phyloP scores from a whole-genome alignment of 1,140 invertebrate genomes.

The Archegozetes longisetosus region DNA sequence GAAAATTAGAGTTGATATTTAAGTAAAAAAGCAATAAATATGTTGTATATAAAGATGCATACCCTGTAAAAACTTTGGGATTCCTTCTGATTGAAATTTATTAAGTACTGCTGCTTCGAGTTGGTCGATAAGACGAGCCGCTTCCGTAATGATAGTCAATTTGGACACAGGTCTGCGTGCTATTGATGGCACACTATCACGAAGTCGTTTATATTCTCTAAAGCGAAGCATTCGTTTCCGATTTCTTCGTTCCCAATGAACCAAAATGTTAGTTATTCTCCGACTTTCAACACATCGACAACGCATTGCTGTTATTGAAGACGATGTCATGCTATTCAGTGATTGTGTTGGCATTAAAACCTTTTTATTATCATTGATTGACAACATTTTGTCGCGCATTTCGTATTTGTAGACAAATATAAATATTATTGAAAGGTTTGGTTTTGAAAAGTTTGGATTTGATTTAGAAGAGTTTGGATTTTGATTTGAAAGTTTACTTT shows the following conservation, averaged over 20 bases:
- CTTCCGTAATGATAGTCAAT: conserved; percentile 14
- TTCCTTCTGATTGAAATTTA: neutral
- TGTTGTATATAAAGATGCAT: neutral
- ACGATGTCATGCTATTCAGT: too few species aligned
- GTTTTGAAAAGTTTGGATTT: too few species aligned
- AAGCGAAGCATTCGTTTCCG: neutral
- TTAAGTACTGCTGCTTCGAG: conserved; percentile 1
- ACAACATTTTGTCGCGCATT: too few species aligned
- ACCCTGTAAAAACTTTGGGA: neutral
- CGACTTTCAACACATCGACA: neutral
- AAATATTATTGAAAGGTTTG: too few species aligned
- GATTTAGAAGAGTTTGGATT: too few species aligned
- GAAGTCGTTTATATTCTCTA: conserved; percentile 20
- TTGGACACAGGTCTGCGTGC: conserved; percentile 4
- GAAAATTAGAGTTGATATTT: too few species aligned
- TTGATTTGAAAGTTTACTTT: too few species aligned
- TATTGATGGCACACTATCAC: conserved; percentile 11
- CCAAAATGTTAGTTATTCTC: neutral
- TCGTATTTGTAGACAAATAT: too few species aligned
- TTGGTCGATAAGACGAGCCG: conserved; percentile 8
- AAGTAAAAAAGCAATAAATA: too few species aligned
- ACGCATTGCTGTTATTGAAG: neutral
- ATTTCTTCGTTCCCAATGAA: neutral
- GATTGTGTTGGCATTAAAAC: too few species aligned
- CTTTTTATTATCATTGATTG: too few species aligned